Conservation (phyloP, 2,797 vertebrate genomes). For the Decapterus maruadsi region DNA sequence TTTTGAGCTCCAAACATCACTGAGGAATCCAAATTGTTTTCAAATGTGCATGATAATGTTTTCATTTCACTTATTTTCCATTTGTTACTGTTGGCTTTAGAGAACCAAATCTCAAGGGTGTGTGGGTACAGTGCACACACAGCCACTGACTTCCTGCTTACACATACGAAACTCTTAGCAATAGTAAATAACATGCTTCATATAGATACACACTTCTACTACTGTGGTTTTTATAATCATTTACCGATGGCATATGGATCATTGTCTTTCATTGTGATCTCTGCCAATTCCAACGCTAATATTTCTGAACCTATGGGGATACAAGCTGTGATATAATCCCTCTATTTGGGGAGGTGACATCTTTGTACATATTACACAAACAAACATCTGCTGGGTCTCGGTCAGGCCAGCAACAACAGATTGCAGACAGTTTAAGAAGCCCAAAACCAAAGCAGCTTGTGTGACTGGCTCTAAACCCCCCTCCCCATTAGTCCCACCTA, state of each 20-base stretch:
- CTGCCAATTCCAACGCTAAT: background rate
- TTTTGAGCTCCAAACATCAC: background rate
- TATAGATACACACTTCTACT: background rate
- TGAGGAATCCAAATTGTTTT: background rate
- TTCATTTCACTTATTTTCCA: too few relatives aligned
- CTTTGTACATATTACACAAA: slow-evolving; percentile 37
- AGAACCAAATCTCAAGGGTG: background rate
- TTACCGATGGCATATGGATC: background rate
- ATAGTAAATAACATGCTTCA: background rate
- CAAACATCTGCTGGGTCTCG: slow-evolving; percentile 61
- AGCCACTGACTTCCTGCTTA: background rate
- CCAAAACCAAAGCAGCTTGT: slow-evolving; percentile 62
- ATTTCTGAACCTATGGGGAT: background rate
- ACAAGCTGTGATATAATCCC: slow-evolving; percentile 26
- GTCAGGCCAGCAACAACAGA: slow-evolving; percentile 60
- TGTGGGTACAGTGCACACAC: background rate
- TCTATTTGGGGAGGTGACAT: background rate
- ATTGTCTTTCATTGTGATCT: background rate
- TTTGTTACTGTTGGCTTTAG: background rate
- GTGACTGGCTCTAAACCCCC: slow-evolving; percentile 49
- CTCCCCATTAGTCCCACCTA: slow-evolving; percentile 29
- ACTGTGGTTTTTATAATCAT: background rate
- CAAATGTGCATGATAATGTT: background rate
- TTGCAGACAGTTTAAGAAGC: slow-evolving; percentile 67
- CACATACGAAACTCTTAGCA: background rate